Evolutionary conservation across 2,888 invertebrate species (phyloP).

Genomic region (Acanthosepion esculentum): DNA sequence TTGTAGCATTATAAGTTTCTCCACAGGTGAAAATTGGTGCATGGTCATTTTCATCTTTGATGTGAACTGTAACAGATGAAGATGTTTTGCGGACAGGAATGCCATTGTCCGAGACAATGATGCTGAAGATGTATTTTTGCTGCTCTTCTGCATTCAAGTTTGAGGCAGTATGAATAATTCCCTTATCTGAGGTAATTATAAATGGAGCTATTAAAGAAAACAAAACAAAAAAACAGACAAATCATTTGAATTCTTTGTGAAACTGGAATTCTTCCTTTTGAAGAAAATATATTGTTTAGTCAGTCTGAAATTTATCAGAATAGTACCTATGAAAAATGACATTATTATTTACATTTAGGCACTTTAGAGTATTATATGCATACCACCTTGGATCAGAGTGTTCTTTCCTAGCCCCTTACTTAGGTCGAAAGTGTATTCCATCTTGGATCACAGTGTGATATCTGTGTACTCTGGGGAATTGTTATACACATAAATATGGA

Average conservation of each 20-base stretch:
- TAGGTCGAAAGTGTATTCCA: no score
- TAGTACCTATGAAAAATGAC: no score
- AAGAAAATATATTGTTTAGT: no score
- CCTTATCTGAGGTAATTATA: background rate
- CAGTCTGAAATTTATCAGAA: no score
- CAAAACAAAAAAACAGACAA: background rate
- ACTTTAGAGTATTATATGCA: no score
- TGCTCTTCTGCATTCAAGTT: background rate
- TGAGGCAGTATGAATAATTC: background rate
- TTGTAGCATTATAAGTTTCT: conserved; percentile 39
- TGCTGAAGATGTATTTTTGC: background rate
- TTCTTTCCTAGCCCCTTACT: no score
- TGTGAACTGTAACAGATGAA: conserved; percentile 50
- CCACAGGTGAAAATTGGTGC: conserved; percentile 52
- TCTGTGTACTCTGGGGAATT: no score
- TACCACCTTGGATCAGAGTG: no score
- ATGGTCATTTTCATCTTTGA: conserved; percentile 57
- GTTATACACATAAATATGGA: no score
- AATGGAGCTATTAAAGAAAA: background rate
- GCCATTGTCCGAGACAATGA: background rate
- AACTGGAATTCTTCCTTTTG: no score
- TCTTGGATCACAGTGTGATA: no score
- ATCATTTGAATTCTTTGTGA: background rate
- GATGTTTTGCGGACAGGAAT: background rate
- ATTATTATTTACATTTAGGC: no score